These are phyloP conservation scores for Pristionchus japonicus DNA, from an alignment of 2,888 invertebrate species.

Conservation along the genomic window DNA sequence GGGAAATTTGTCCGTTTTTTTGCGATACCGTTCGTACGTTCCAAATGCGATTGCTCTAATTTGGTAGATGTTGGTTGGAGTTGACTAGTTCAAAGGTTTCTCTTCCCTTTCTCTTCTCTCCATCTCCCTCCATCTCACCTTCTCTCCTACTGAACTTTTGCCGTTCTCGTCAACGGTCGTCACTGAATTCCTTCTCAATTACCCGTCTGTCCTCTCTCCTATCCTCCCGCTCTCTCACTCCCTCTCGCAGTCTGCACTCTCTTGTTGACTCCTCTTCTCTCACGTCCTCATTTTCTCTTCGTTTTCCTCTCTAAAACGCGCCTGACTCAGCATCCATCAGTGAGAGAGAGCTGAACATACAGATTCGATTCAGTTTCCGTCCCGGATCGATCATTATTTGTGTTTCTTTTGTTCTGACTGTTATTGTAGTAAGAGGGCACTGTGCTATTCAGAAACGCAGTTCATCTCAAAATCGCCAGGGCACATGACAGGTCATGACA, in stretches of 20 bases:
- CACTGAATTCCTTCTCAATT: constrained; percentile 14
- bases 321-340: constrained; percentile 27
- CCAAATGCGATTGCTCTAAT: constrained; percentile 12
- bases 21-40: not conserved
- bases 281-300: constrained; percentile 27
- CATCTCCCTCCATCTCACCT: not conserved
- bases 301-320: constrained; percentile 7
- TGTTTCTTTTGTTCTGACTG: not conserved
- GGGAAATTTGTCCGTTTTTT: not conserved
- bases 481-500: not conserved
- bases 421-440: not conserved
- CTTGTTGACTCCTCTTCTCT: not conserved
- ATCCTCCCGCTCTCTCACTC: not conserved
- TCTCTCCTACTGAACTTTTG: not conserved
- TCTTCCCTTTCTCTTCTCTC: constrained; percentile 14
- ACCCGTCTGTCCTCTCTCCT: not conserved
- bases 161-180: constrained; percentile 4
- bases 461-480: not conserved
- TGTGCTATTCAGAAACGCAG: not conserved
- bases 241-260: constrained; percentile 23
- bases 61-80: not conserved
- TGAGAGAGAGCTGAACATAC: constrained; percentile 2
- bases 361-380: constrained; percentile 6
- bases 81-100: not conserved
- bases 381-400: not conserved